A percentile compares a stretch with the other conserved stretches of the same genome.
phyloP scores from a whole-genome alignment of 2,888 invertebrate genomes.

The Cantharis nigra region DNA sequence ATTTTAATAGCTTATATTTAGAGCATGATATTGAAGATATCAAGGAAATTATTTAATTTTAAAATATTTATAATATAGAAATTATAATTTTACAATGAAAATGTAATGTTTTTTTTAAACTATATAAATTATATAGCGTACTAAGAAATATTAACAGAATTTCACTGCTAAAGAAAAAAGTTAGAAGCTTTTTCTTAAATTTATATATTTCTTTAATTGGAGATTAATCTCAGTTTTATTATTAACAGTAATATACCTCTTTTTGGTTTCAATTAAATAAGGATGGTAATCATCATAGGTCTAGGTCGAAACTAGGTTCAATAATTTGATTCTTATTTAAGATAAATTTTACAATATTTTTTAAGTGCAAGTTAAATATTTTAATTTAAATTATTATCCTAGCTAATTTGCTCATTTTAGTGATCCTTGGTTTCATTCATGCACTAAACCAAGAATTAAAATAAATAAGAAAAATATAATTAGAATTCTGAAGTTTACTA shows the following conservation, averaged over 20 bases:
- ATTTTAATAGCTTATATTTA: slow-evolving; percentile 55
- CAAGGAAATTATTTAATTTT: slow-evolving; percentile 47
- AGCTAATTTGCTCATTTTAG: slow-evolving; percentile 58
- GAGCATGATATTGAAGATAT: slow-evolving; percentile 58
- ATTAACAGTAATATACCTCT: slow-evolving; percentile 72
- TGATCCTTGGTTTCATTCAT: slow-evolving; percentile 66
- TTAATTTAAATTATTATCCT: slow-evolving; percentile 55
- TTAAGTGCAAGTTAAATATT: slow-evolving; percentile 59
- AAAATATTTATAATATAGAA: slow-evolving; percentile 46
- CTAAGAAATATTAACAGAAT: slow-evolving; percentile 58
- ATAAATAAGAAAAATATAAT: slow-evolving; percentile 58
- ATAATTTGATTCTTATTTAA: slow-evolving; percentile 55
- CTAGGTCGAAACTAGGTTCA: slow-evolving; percentile 62
- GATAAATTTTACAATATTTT: slow-evolving; percentile 48
- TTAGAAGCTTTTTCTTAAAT: slow-evolving; percentile 64
- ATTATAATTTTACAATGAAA: slow-evolving; percentile 68
- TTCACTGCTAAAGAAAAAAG: slow-evolving; percentile 59
- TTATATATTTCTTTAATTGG: slow-evolving; percentile 64
- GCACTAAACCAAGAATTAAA: slow-evolving; percentile 59
- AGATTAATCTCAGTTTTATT: slow-evolving; percentile 61
- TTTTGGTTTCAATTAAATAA: slow-evolving; percentile 56
- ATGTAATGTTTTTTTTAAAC: slow-evolving; percentile 69
- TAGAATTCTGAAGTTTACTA: slow-evolving; percentile 43
- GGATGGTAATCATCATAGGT: slow-evolving; percentile 49
- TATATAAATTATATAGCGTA: slow-evolving; percentile 57